A percentile compares a stretch with the other conserved stretches of the same genome.
These are phyloP conservation scores for Chaetodon auriga DNA, from an alignment of 2,113 vertebrate genomes.

Conservation along the genomic window DNA sequence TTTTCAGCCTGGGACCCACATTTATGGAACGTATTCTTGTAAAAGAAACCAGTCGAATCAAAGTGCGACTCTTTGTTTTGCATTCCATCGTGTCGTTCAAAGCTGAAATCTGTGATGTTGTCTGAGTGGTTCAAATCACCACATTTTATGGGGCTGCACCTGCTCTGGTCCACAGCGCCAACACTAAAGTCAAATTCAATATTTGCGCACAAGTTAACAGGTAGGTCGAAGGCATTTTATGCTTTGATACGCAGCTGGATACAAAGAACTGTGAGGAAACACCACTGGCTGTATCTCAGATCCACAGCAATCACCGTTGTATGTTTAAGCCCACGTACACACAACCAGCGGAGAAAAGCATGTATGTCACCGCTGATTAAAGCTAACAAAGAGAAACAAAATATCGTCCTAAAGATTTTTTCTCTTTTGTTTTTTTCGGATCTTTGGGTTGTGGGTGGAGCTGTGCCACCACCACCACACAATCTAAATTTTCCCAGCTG, in stretches of 20 bases:
- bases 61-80: slow-evolving; percentile 6
- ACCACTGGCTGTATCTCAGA: background rate
- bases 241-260: background rate
- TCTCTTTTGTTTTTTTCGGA: slow-evolving; percentile 3
- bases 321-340: background rate
- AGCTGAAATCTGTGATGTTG: background rate
- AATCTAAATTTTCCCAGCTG: slow-evolving; percentile 16
- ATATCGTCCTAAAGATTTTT: slow-evolving; percentile 1
- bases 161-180: background rate
- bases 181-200: background rate
- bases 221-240: background rate
- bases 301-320: background rate
- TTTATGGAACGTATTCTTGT: slow-evolving; percentile 3
- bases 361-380: background rate
- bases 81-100: background rate
- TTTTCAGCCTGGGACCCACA: background rate
- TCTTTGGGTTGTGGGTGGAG: slow-evolving; percentile 10
- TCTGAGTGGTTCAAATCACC: background rate
- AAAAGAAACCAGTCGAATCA: background rate
- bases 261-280: background rate
- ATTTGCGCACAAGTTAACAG: background rate
- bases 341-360: background rate
- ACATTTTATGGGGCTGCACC: background rate
- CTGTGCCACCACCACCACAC: slow-evolving; percentile 6
- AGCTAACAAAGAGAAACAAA: background rate